These are phyloP conservation scores for Melitaea athalia DNA, from an alignment of 2,888 invertebrate species.

Conservation along the genomic window DNA sequence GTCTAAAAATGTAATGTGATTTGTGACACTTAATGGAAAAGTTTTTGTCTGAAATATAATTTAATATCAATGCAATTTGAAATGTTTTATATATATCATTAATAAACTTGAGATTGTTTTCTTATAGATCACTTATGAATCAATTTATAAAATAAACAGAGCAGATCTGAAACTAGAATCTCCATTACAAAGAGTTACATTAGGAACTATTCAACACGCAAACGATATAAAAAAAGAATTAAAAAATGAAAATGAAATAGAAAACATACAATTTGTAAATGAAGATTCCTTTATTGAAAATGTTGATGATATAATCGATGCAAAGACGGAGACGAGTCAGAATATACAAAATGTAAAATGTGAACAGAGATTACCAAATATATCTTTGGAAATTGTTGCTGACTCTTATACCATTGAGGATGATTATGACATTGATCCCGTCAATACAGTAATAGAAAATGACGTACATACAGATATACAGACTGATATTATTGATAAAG, in stretches of 20 bases:
- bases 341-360: neutral
- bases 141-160: slow-evolving; percentile 57
- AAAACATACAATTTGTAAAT: slow-evolving; percentile 29
- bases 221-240: slow-evolving; percentile 27
- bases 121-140: slow-evolving; percentile 55
- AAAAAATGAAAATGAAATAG: slow-evolving; percentile 23
- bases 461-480: neutral
- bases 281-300: slow-evolving; percentile 36
- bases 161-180: slow-evolving; percentile 49
- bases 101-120: neutral
- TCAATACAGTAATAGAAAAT: neutral
- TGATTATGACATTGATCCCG: too few species aligned
- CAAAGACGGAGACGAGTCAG: neutral
- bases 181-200: slow-evolving; percentile 42
- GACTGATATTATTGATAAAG: slow-evolving; percentile 3
- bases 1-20: too few species aligned
- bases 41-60: too few species aligned
- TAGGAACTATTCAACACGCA: neutral
- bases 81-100: neutral
- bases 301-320: slow-evolving; percentile 13
- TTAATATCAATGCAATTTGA: too few species aligned
- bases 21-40: too few species aligned
- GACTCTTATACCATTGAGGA: too few species aligned
- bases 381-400: too few species aligned
- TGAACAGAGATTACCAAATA: too few species aligned